A percentile compares a stretch with the other conserved stretches of the same genome.
Conservation (phyloP, 1,140 invertebrate species). For the Physella acuta region DNA sequence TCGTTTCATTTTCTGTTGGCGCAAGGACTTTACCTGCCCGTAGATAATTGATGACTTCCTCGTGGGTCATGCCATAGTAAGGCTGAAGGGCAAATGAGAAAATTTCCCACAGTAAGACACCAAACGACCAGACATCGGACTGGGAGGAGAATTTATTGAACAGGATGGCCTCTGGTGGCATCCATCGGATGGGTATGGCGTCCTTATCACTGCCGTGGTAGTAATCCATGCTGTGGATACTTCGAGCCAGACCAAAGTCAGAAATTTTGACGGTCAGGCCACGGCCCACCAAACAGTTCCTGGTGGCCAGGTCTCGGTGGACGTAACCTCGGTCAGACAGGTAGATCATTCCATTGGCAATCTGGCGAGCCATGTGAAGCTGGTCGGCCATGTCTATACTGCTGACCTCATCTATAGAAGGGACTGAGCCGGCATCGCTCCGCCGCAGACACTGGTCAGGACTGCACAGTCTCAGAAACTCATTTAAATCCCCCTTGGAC, state of each 20-base stretch:
- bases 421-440: slow-evolving; percentile 33
- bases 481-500: slow-evolving; percentile 72
- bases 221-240: slow-evolving; percentile 83
- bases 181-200: slow-evolving; percentile 71
- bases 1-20: slow-evolving; percentile 87
- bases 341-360: slow-evolving; percentile 95
- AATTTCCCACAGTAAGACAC: slow-evolving; percentile 95
- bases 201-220: slow-evolving; percentile 64
- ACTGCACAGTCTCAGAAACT: slow-evolving; percentile 82
- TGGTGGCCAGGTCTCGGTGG: slow-evolving; percentile 86
- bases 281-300: slow-evolving; percentile 88
- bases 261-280: slow-evolving; percentile 89
- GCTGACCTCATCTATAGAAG: slow-evolving; percentile 20
- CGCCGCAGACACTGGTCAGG: slow-evolving; percentile 66
- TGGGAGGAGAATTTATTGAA: slow-evolving; percentile 96
- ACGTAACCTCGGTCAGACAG: slow-evolving; percentile 68
- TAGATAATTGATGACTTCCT: slow-evolving; percentile 91
- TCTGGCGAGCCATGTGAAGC: slow-evolving; percentile 83
- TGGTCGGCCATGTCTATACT: slow-evolving; percentile 69
- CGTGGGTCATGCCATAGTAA: slow-evolving; percentile 91
- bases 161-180: slow-evolving; percentile 95
- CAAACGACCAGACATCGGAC: slow-evolving; percentile 97
- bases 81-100: slow-evolving; percentile 94
- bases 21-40: slow-evolving; percentile 87
- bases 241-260: slow-evolving; percentile 95